Base-by-base conservation (phyloP, 23 tunicate genomes). In the Corella eumyota region DNA sequence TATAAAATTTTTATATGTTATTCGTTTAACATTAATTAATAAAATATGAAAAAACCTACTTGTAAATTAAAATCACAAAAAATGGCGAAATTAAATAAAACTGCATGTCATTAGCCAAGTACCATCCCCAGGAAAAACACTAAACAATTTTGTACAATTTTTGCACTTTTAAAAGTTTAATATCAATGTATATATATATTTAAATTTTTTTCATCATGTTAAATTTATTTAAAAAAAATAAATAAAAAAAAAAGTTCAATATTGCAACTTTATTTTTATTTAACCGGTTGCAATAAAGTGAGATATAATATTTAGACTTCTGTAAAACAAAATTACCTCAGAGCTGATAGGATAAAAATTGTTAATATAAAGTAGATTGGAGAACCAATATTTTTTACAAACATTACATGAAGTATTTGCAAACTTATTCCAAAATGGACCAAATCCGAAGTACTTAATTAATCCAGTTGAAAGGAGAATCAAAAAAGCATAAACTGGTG, bases 61-160 rank as follows among this genome's bases (percentile, higher is more conserved):
- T 69, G 74, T 84, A 73, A 11, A 93, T 54, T 22, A 84, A 36
- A 25, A 61, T 34, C 1, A 93, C 32, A 28, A 84, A 69, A 20
- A 87, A 29, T 7, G 93, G 95, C 7, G 90, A 48, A 13, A 93
- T 46, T 4, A 85, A 30, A 58, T 61, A 93, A 29, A 78, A 84
- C 60, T 79, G 90, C 99, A 72, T 71, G 66, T 93, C 99, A 61
- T 78, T 74, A 13, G 94, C 72, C 50, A 93, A 66, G 69, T 93
- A 93, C 99, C 99, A 93, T 31, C 62, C 51, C 78, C 78, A 72
- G 17, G 70, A 73, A 15, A 57, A 65, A 68, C 95, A 85, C 60
- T n/a, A n/a, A n/a, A n/a, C n/a, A n/a, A n/a, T n/a, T n/a, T n/a
- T n/a, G n/a, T n/a, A n/a, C n/a, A n/a, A n/a, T n/a, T n/a, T n/a